Evolutionary conservation across 2,888 invertebrate genomes (phyloP), one percentile per base, ranked within the genome.

Genomic region (Lasioglossum lativentre): DNA sequence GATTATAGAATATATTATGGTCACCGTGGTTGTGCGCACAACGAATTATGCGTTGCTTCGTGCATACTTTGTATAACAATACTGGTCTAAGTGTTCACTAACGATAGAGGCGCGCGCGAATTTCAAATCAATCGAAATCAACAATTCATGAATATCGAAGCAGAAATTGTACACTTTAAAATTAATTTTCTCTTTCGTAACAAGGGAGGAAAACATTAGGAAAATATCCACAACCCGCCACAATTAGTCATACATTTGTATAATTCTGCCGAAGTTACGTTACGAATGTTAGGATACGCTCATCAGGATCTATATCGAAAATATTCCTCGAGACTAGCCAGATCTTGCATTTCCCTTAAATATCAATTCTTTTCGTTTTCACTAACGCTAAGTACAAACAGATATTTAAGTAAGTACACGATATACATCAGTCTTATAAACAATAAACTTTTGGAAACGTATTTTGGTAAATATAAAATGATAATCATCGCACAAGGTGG

Each of bases 401-500:
- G 38, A 79, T 88, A 78, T 80, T 72, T n/a, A 52, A 52, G 63
- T 52, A 52, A 52, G 68, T 84, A 82, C 75, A 70, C 66, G 47
- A 77, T 78, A 83, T 74, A 88, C 75, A 86, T 85, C 89, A 90
- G 89, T 90, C 89, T 89, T 89, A 84, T 83, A 76, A 89, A 86
- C 72, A 80, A 82, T 83, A 86, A 88, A 84, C 82, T 86, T 89
- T 83, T 80, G 86, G 83, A 89, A 86, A 89, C 88, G 47, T 76
- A 85, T 83, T 88, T 88, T 82, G 68, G 81, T 78, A 87, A 86
- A 81, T 82, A 80, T 77, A 80, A 59, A 76, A 68, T 76, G 79
- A 81, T 78, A 78, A 84, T 82, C n/a, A 63, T 79, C 63, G 83
- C 66, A 59, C 68, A 79, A 80, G 71, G 78, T 73, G 75, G 82